Base-by-base conservation (phyloP, 2,113 vertebrate species). In the Dipodomys spectabilis region DNA sequence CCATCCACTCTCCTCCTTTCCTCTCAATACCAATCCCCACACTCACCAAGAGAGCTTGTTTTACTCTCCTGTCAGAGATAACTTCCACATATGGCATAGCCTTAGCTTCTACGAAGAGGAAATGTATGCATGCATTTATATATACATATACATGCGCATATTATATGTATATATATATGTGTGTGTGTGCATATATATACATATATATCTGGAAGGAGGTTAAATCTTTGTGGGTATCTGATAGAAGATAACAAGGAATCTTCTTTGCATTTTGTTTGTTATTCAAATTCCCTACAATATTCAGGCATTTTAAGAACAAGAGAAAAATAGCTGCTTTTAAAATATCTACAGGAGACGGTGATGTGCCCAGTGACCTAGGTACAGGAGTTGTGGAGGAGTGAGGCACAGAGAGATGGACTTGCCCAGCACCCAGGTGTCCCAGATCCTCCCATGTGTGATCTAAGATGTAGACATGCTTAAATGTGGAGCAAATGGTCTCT, bases 81-180 rank as follows among this genome's bases (percentile, higher is more conserved):
- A 60, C 60, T 79, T 68, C 69, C n/a, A 45, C 16, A 4, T 49
- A 30, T 60, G 15, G 8, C 60, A 49, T 15, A 79, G 18, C 16
- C 53, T 67, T 67, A 35, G 15, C 27, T 81, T 92, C 64, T 32
- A 92, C 74, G 69, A 92, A 79, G 90, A 57, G 8, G 23, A 85
- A 45, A 68, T 12, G 30, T 18, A 22, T 10, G 53, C 4, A 4
- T 5, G 15, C 15, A 57, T 57, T 57, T 57, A 57, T 57, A 57
- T 16, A 57, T 57, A 57, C 53, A 57, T 57, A 16, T 57, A 16
- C 53, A 57, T 53, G 49, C 8, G 12, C 12, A 11, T 53, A 53
- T 53, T 53, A 53, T 13, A 53, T 53, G 49, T 11, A 53, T 53
- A 53, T 53, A 53, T 53, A 53, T 53, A 9, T 12, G 2, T 13